Conservation (phyloP, 92 coral and sea anemone genomes). For the Muricea muricata region DNA sequence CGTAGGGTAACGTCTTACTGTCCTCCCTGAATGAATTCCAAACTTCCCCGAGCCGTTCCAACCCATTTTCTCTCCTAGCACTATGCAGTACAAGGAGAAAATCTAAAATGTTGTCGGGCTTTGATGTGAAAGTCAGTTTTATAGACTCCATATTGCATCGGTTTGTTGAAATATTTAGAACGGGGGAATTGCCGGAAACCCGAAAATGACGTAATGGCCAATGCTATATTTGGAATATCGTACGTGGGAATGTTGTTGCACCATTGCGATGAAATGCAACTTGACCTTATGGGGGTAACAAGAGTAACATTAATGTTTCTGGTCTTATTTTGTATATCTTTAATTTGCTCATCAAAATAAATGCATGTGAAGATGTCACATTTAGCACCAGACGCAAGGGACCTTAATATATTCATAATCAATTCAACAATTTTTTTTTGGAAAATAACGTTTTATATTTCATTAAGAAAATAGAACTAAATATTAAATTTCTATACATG, state of each 20-base stretch:
- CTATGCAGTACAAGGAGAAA: background rate
- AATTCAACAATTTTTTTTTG: no score
- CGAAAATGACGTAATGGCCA: background rate
- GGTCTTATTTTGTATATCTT: background rate
- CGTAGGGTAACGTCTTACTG: conserved; percentile 55
- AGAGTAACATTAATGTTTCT: background rate
- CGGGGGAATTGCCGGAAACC: background rate
- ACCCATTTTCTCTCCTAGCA: conserved; percentile 51
- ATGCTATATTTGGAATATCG: background rate
- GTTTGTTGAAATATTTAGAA: background rate
- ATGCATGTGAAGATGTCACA: no score
- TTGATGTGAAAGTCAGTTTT: background rate
- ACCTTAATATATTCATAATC: background rate
- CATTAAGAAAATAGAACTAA: no score
- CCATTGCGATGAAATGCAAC: background rate
- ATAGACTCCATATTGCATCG: background rate
- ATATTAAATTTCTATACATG: background rate
- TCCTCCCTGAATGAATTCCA: conserved; percentile 74
- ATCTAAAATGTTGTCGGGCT: background rate
- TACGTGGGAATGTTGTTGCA: background rate
- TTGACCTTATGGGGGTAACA: background rate
- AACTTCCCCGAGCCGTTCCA: conserved; percentile 74
- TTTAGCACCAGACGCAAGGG: no score
- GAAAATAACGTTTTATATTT: background rate
- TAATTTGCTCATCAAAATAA: no score